Evolutionary conservation across 2,888 invertebrate genomes (phyloP).

Genomic region (Spodoptera littoralis): DNA sequence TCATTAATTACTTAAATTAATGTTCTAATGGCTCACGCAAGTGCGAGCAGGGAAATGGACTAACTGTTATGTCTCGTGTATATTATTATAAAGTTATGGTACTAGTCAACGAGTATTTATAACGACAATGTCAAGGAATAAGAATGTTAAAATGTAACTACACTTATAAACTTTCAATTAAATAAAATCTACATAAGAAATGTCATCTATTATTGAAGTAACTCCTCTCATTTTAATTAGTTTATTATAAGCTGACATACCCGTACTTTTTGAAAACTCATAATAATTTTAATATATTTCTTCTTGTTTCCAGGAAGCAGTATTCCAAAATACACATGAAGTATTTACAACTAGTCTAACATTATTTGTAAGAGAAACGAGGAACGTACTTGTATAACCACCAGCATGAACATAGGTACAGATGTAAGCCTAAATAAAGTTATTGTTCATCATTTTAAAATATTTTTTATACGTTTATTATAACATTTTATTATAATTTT

Average conservation of each 20-base stretch:
- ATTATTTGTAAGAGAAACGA: constrained; percentile 84
- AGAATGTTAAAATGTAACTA: constrained; percentile 83
- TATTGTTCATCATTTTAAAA: constrained; percentile 62
- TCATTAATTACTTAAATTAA: constrained; percentile 20
- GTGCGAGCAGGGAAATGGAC: constrained; percentile 42
- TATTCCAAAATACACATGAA: constrained; percentile 89
- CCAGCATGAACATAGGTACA: constrained; percentile 72
- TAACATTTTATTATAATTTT: constrained; percentile 48
- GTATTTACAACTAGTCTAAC: constrained; percentile 83
- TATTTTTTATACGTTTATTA: constrained; percentile 63
- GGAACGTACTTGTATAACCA: constrained; percentile 81
- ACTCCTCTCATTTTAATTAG: constrained; percentile 35
- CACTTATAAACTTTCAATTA: constrained; percentile 81
- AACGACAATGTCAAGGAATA: constrained; percentile 78
- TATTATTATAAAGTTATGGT: constrained; percentile 74
- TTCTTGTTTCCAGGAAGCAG: constrained; percentile 86
- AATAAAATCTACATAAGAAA: constrained; percentile 85
- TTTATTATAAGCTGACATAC: constrained; percentile 3
- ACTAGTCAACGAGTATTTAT: constrained; percentile 86
- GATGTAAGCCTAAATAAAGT: constrained; percentile 81
- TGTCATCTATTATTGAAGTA: constrained; percentile 73
- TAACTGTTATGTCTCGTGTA: constrained; percentile 60
- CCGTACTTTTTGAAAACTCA: constrained; percentile 26
- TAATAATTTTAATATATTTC: constrained; percentile 60
- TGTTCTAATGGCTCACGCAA: constrained; percentile 48